phyloP scores from a whole-genome alignment of 2,888 invertebrate genomes.

The Gortyna flavago region DNA sequence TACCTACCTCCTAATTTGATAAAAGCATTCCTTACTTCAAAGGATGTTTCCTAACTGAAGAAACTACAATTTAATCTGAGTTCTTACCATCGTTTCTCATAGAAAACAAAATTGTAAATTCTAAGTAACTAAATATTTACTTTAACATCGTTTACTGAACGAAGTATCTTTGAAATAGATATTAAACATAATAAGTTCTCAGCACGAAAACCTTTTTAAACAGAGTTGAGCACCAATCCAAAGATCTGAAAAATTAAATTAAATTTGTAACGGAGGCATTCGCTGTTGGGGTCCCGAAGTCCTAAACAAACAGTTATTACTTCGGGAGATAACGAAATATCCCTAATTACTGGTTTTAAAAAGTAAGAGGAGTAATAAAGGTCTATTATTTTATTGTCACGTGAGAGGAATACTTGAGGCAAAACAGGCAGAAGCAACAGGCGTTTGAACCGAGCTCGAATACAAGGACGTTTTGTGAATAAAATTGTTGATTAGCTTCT shows the following conservation, averaged over 20 bases:
- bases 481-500: slow-evolving; percentile 7
- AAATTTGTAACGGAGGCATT: slow-evolving; percentile 44
- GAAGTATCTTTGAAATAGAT: slow-evolving; percentile 27
- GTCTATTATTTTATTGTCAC: slow-evolving; percentile 22
- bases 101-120: slow-evolving; percentile 13
- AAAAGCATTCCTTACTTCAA: neutral
- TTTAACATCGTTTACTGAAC: slow-evolving; percentile 25
- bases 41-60: neutral
- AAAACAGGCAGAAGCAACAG: slow-evolving; percentile 48
- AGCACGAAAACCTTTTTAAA: slow-evolving; percentile 31
- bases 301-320: slow-evolving; percentile 60
- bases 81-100: neutral
- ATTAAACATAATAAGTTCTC: slow-evolving; percentile 37
- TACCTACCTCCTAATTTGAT: neutral
- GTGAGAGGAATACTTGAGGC: slow-evolving; percentile 21
- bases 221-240: slow-evolving; percentile 37
- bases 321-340: slow-evolving; percentile 36
- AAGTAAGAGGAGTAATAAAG: slow-evolving; percentile 43
- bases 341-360: slow-evolving; percentile 38
- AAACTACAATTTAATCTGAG: neutral
- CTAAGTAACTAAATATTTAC: slow-evolving; percentile 18
- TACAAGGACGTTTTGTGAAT: slow-evolving; percentile 22
- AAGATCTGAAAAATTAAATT: slow-evolving; percentile 51
- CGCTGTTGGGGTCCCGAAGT: slow-evolving; percentile 21
- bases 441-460: slow-evolving; percentile 16